phyloP scores from a whole-genome alignment of 1,140 invertebrate species.

The Araneus ventricosus region DNA sequence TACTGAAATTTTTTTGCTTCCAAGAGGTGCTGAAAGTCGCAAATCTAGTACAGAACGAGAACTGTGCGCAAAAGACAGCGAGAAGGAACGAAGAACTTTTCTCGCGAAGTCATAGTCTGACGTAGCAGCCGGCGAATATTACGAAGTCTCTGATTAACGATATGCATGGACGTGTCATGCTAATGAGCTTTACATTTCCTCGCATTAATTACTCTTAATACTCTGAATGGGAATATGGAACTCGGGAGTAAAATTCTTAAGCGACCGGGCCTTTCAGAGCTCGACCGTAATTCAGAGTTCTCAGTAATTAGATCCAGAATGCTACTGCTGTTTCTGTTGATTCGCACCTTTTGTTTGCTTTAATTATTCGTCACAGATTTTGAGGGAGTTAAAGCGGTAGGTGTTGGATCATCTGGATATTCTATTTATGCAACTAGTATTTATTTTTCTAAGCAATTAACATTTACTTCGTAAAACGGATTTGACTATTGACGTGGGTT shows the following conservation, averaged over 20 bases:
- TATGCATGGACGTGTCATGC: background rate
- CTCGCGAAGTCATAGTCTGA: background rate
- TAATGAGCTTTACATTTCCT: conserved; percentile 41
- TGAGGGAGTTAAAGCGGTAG: background rate
- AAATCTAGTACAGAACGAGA: too few relatives aligned
- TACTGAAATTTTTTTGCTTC: too few relatives aligned
- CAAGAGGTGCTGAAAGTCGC: too few relatives aligned
- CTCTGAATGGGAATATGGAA: conserved; percentile 22
- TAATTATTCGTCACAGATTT: background rate
- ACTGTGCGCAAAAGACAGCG: too few relatives aligned
- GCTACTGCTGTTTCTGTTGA: background rate
- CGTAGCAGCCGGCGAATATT: background rate
- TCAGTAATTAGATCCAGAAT: conserved; percentile 17
- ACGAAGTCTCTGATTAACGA: conserved; percentile 41
- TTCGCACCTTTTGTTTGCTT: too few relatives aligned
- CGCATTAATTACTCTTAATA: conserved; percentile 56
- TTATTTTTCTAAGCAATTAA: background rate
- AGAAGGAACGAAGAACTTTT: too few relatives aligned
- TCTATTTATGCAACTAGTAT: background rate
- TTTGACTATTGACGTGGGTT: background rate
- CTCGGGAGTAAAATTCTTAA: background rate
- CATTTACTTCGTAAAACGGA: background rate
- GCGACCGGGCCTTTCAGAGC: background rate
- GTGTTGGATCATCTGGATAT: background rate
- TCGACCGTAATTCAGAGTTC: conserved; percentile 4